Evolutionary conservation across 2,797 vertebrate genomes (phyloP), one percentile per base, ranked within the genome.

Genomic region (Cheirogaleus major): DNA sequence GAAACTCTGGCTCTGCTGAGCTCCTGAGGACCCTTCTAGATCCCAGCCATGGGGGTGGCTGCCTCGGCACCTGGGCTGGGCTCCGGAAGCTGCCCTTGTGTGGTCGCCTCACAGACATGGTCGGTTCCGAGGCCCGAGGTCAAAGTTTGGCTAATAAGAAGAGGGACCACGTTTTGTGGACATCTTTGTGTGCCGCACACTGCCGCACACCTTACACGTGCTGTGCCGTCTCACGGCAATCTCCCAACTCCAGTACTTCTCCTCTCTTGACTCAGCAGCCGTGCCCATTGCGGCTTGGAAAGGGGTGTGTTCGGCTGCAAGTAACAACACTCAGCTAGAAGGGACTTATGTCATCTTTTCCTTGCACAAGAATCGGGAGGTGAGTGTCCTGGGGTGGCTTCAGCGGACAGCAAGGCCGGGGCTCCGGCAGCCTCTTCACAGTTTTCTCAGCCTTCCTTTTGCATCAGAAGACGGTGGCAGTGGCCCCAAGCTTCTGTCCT

Each of bases 201-300:
- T 25, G 63, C 76, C 8, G 11, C 5, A 0, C 3, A 17, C 13
- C 27, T 43, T 5, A 4, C 0, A 0, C 3, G 4, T 0, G 23
- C 45, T 9, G 0, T 1, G 32, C 22, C 1, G 0, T 32, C 22
- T 45, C 7, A 2, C 0, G 10, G 22, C 2, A 55, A 12, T 35
- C 45, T 84, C 30, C 50, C 30, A 18, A 2, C 2, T 6, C n/a
- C 0, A 5, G 11, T 25, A 3, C 12, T 3, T 0, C 2, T 20
- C 3, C 30, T 27, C 35, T 45, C 35, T 45, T 17, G 11, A 27
- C 10, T 30, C 9, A 0, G 18, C 0, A 11, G 27, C 22, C 15
- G 78, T 20, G 88, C 61, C 20, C 30, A 0, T 0, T 0, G 1
- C 52, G 41, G 17, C 30, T 38, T 38, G 11, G 69, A 45, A 85